These are phyloP conservation scores for Eupithecia dodoneata DNA, from an alignment of 2,888 invertebrate species.

Conservation along the genomic window DNA sequence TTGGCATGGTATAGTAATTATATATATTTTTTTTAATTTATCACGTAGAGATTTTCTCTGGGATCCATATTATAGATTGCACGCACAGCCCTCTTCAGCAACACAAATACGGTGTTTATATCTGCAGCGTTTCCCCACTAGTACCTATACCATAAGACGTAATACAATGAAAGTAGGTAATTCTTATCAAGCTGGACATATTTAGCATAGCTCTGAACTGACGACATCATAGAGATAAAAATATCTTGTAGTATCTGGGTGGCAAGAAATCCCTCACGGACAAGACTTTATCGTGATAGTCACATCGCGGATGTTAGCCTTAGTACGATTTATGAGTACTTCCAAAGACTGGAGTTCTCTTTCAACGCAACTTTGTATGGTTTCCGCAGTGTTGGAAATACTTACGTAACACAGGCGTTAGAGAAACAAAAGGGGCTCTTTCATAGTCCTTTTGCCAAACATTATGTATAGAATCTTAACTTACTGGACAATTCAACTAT, in stretches of 20 bases:
- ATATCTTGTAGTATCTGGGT: conserved; percentile 20
- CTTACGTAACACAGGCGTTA: not conserved
- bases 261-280: conserved; percentile 20
- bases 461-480: not conserved
- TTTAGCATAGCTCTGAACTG: not conserved
- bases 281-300: conserved; percentile 31
- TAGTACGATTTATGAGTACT: conserved; percentile 27
- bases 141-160: no score
- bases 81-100: no score
- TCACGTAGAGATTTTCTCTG: no score
- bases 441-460: not conserved
- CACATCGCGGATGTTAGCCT: conserved; percentile 46
- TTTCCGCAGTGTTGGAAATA: conserved; percentile 32
- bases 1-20: no score
- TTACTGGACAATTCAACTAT: not conserved
- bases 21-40: no score
- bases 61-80: no score
- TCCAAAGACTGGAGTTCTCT: conserved; percentile 16
- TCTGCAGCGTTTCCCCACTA: no score
- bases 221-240: not conserved
- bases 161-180: no score
- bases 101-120: no score
- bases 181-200: no score
- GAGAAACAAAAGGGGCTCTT: not conserved
- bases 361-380: conserved; percentile 32